Conservation (phyloP, 2,888 invertebrate species). For the Mesoligia furuncula region DNA sequence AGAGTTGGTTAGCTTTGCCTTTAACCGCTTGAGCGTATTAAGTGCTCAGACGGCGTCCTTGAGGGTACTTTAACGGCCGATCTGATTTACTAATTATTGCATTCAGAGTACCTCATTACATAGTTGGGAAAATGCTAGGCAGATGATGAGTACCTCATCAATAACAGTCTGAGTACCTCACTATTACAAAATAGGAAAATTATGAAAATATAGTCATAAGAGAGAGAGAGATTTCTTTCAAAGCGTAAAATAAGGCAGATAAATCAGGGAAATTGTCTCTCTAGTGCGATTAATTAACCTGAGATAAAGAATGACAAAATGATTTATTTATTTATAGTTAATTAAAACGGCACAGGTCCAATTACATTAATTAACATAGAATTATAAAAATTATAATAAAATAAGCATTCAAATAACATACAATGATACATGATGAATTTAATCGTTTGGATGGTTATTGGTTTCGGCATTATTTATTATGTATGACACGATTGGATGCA, state of each 20-base stretch:
- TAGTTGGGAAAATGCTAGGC: no score
- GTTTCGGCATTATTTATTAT: background rate
- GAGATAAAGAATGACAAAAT: background rate
- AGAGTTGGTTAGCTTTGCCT: slow-evolving; percentile 21
- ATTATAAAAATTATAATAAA: no score
- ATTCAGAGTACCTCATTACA: slow-evolving; percentile 7
- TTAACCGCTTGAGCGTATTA: slow-evolving; percentile 23
- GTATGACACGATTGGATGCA: background rate
- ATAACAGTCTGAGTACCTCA: background rate
- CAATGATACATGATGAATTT: no score
- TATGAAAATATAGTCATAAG: background rate
- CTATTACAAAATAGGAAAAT: background rate
- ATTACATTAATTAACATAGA: no score
- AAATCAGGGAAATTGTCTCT: background rate
- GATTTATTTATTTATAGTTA: no score
- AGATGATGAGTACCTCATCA: background rate
- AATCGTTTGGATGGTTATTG: background rate
- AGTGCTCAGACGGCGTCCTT: slow-evolving; percentile 26
- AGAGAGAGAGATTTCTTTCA: no score
- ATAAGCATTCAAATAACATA: no score
- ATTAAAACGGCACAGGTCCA: no score
- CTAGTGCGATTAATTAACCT: background rate
- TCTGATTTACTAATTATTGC: slow-evolving; percentile 28
- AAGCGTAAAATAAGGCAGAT: background rate
- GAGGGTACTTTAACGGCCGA: slow-evolving; percentile 21